phyloP scores from a whole-genome alignment of 2,888 invertebrate genomes.

The Embidobia sp. region DNA sequence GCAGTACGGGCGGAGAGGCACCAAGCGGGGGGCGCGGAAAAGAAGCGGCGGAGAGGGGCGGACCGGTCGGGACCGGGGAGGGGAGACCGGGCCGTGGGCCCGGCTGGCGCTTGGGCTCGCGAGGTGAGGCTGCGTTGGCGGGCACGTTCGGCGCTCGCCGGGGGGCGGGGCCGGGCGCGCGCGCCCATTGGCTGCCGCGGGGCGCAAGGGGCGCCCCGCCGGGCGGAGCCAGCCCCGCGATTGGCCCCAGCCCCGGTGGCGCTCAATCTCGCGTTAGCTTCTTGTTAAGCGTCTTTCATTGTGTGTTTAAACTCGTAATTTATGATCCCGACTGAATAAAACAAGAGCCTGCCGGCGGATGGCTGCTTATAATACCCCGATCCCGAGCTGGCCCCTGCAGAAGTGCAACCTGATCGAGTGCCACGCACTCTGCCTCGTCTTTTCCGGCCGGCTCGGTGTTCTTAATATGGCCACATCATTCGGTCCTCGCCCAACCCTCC shows the following conservation, averaged over 20 bases:
- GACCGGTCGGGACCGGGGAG: no score
- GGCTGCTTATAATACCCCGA: constrained; percentile 61
- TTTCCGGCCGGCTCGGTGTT: not conserved
- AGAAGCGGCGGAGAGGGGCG: no score
- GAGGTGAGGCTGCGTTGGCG: constrained; percentile 34
- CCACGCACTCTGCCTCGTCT: no score
- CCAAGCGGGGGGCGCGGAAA: no score
- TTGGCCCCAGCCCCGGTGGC: constrained; percentile 80
- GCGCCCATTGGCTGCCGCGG: constrained; percentile 16
- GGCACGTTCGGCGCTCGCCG: constrained; percentile 24
- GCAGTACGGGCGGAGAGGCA: no score
- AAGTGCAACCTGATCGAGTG: constrained; percentile 40
- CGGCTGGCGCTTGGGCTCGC: no score
- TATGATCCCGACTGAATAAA: constrained; percentile 82
- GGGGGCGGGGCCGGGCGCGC: constrained; percentile 69
- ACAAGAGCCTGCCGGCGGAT: constrained; percentile 76
- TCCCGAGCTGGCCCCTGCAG: constrained; percentile 24
- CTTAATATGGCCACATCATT: constrained; percentile 33
- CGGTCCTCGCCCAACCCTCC: not conserved
- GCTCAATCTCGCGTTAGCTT: constrained; percentile 82
- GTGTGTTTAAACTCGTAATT: constrained; percentile 82
- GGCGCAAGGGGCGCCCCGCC: constrained; percentile 35
- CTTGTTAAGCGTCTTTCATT: constrained; percentile 82
- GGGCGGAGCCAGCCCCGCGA: constrained; percentile 71
- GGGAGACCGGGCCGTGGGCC: no score